These are phyloP conservation scores for Emmelina monodactyla DNA, from an alignment of 2,888 invertebrate species.

Conservation along the genomic window DNA sequence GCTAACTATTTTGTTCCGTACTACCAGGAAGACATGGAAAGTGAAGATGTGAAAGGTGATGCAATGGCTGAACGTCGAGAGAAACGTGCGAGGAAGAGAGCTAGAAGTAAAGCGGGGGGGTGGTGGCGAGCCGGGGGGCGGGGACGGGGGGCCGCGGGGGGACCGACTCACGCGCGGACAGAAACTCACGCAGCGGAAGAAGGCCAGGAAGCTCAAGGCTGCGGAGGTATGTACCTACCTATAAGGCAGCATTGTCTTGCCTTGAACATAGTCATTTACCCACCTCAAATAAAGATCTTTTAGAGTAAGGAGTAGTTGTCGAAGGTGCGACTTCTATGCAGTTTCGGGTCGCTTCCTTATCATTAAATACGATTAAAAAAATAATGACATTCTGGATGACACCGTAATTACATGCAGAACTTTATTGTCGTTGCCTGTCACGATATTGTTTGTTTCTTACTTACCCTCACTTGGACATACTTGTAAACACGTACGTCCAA, in stretches of 20 bases:
- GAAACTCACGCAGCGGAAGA: constrained; percentile 57
- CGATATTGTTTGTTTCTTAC: neutral
- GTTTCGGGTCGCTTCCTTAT: neutral
- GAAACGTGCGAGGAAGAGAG: constrained; percentile 27
- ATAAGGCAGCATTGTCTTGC: neutral
- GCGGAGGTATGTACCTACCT: constrained; percentile 23
- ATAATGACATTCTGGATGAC: neutral
- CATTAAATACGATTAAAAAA: neutral
- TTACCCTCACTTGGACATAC: no score
- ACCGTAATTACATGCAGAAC: neutral
- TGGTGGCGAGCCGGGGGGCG: constrained; percentile 7
- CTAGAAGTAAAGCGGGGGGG: constrained; percentile 2
- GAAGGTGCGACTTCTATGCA: neutral
- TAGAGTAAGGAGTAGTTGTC: neutral
- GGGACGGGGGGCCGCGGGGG: constrained; percentile 5
- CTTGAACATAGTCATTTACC: neutral
- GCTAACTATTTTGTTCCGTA: neutral
- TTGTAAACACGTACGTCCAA: no score
- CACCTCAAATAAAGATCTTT: neutral
- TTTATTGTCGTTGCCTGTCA: neutral
- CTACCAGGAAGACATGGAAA: constrained; percentile 33
- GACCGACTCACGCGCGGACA: constrained; percentile 60
- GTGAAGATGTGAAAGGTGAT: constrained; percentile 33
- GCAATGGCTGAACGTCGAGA: constrained; percentile 35
- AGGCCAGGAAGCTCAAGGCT: constrained; percentile 47